Percentiles rank a stretch among this genome's conserved stretches.
Evolutionary conservation across 2,888 invertebrate species (phyloP).

Genomic region (Julus scanicus): DNA sequence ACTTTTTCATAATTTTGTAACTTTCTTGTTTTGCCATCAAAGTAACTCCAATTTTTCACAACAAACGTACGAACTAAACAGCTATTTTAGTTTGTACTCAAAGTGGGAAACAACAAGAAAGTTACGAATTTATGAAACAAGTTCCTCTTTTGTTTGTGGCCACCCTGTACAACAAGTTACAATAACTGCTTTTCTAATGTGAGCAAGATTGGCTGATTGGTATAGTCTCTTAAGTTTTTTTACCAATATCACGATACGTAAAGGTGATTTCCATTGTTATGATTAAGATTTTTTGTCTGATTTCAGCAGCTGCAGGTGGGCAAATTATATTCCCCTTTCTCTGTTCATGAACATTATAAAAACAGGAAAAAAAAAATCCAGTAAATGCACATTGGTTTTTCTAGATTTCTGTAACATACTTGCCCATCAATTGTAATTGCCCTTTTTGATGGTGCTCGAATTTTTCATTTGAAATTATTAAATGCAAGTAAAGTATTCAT

Average conservation of each 20-base stretch:
- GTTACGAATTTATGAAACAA: too few species aligned
- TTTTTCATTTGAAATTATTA: neutral
- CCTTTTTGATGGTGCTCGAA: neutral
- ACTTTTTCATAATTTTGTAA: too few species aligned
- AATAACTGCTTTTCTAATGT: neutral
- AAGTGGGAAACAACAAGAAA: too few species aligned
- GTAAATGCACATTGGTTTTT: neutral
- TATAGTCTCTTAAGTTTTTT: neutral
- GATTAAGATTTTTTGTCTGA: neutral
- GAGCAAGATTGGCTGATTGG: too few species aligned
- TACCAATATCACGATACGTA: neutral
- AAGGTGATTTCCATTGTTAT: neutral
- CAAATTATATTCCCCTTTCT: conserved; percentile 30
- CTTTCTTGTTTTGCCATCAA: too few species aligned
- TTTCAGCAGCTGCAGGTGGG: neutral
- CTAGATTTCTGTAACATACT: neutral
- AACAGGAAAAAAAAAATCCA: neutral
- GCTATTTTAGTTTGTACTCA: too few species aligned
- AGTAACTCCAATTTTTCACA: too few species aligned
- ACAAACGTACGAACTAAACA: too few species aligned
- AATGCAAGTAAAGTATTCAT: neutral
- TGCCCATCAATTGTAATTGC: conserved; percentile 4
- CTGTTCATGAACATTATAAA: neutral
- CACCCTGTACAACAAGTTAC: neutral
- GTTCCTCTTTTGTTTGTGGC: too few species aligned